These are phyloP conservation scores for rabbit (Oryctolagus cuniculus) DNA, from an alignment of 2,113 vertebrate species.

Conservation along the genomic window DNA sequence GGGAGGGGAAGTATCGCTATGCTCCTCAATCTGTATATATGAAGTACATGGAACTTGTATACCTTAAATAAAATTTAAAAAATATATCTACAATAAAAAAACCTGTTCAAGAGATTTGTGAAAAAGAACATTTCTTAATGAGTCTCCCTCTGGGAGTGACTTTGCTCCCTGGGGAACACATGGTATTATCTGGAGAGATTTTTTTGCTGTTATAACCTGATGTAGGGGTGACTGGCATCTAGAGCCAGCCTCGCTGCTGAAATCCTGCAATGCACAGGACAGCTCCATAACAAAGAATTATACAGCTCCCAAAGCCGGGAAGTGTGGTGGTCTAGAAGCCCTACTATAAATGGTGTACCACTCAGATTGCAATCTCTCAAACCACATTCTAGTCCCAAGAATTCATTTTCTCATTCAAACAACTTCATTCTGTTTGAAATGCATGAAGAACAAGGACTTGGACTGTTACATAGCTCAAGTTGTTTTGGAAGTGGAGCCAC, in stretches of 20 bases:
- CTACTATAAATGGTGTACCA: not conserved
- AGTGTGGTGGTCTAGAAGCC: not conserved
- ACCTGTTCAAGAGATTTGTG: no score
- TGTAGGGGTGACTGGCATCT: not conserved
- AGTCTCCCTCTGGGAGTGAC: not conserved
- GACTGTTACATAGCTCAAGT: not conserved
- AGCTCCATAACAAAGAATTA: not conserved
- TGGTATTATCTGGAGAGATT: not conserved
- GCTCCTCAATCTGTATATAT: no score
- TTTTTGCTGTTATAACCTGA: not conserved
- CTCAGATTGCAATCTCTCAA: not conserved
- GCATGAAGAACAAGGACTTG: not conserved
- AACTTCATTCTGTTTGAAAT: conserved; percentile 25
- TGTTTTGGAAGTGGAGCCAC: not conserved
- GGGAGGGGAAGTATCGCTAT: no score
- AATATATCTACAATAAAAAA: no score
- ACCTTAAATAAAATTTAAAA: no score
- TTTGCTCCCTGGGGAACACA: not conserved
- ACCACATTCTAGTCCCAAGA: not conserved
- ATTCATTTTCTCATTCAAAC: not conserved
- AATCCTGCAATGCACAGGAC: not conserved
- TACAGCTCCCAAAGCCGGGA: not conserved
- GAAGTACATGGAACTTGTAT: no score
- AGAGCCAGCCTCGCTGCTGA: not conserved
- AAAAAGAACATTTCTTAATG: not conserved